Evolutionary conservation across 2,113 vertebrate species (phyloP), one percentile per base, ranked within the genome.

Genomic region (Cacatua alba): DNA sequence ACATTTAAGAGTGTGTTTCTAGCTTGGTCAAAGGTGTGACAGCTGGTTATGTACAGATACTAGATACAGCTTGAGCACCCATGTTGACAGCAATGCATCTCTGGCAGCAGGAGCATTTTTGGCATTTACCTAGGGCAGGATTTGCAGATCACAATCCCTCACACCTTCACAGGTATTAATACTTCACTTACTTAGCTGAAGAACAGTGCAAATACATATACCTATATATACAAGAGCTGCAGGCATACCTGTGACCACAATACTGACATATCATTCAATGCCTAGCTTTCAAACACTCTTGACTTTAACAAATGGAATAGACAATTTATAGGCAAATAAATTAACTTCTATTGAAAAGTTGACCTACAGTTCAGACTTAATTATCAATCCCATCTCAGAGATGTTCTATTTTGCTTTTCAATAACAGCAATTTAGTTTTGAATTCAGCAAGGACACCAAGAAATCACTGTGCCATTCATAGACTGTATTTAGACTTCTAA

Each of bases 351-450:
- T 63, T 90, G 75, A 94, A 93, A 93, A 69, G 37, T 0, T 86
- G 76, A 86, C 81, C 62, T 87, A 57, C 13, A 80, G 62, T 68
- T 92, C 89, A 90, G 48, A 48, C 52, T 63, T 74, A 93, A 96
- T 92, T 93, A 71, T 89, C 68, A 86, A 44, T 91, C 44, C 46
- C 68, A 41, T 74, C 82, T 86, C 79, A 44, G 85, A 89, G 70
- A 44, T 86, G 80, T 90, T 83, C 87, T 79, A 4, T 77, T 93
- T 86, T 83, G 41, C 37, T 85, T 85, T 95, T 88, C 57, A 94
- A 39, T 62, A 83, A 28, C 35, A 52, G 26, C 51, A 57, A 76
- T 74, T 94, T 80, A 55, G 10, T 68, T 86, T 62, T 93, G 48
- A 88, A 89, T 94, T 82, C 57, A 57, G 59, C 68, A 44, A 88